phyloP scores from a whole-genome alignment of 2,888 invertebrate species.

The Mimumesa dahlbomi region DNA sequence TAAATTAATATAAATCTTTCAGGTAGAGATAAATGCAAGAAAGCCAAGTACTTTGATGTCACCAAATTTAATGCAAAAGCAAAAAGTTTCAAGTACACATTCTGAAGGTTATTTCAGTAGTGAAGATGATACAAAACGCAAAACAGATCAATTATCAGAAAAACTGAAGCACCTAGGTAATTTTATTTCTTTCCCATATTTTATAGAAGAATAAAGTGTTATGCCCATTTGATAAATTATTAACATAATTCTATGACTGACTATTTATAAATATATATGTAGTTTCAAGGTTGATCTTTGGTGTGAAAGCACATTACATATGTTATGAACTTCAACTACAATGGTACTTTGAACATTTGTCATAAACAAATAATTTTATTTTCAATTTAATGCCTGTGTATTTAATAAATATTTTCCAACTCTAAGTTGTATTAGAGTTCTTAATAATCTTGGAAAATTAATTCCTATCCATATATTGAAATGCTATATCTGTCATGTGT shows the following conservation, averaged over 20 bases:
- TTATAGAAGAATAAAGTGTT: background rate
- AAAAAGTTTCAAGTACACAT: constrained; percentile 72
- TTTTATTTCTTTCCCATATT: background rate
- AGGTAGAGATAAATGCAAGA: constrained; percentile 71
- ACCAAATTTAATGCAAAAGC: constrained; percentile 66
- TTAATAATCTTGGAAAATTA: too few relatives aligned
- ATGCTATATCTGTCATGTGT: constrained; percentile 53
- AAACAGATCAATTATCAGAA: constrained; percentile 69
- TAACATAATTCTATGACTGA: too few relatives aligned
- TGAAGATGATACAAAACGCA: constrained; percentile 77
- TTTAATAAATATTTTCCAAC: background rate
- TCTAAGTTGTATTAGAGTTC: background rate
- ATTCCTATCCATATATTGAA: constrained; percentile 35
- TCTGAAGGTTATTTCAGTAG: constrained; percentile 80
- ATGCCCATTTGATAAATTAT: too few relatives aligned
- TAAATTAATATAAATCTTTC: too few relatives aligned
- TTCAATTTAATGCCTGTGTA: too few relatives aligned
- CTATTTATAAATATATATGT: too few relatives aligned
- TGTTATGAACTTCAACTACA: too few relatives aligned
- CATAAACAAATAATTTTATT: too few relatives aligned
- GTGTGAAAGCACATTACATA: too few relatives aligned
- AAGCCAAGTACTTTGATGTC: constrained; percentile 59
- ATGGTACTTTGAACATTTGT: too few relatives aligned
- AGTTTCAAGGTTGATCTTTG: too few relatives aligned
- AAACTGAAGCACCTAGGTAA: constrained; percentile 72